These are phyloP conservation scores for Heliconius himera DNA, from an alignment of 1,140 invertebrate genomes.

Conservation along the genomic window DNA sequence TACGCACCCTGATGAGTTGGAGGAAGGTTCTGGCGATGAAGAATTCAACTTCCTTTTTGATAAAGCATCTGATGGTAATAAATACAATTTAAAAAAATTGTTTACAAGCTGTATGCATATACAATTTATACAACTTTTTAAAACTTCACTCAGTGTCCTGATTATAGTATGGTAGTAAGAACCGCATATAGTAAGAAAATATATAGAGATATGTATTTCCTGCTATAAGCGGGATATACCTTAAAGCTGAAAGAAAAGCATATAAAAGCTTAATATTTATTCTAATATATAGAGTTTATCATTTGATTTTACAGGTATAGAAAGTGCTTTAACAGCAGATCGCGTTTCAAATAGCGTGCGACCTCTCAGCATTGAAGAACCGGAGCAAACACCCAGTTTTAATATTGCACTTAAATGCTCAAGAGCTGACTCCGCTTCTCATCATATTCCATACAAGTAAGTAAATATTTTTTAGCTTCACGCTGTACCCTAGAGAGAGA, in stretches of 20 bases:
- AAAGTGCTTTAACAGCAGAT: conserved; percentile 42
- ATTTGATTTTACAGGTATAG: not conserved
- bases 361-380: conserved; percentile 34
- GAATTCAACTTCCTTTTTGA: conserved; percentile 28
- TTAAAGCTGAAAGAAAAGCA: too few species aligned
- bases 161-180: too few species aligned
- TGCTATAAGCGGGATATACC: too few species aligned
- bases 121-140: too few species aligned
- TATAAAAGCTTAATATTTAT: too few species aligned
- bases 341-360: conserved; percentile 40
- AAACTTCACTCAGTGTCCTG: too few species aligned
- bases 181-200: too few species aligned
- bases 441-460: conserved; percentile 59
- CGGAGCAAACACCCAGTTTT: conserved; percentile 30
- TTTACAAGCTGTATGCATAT: too few species aligned
- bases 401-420: conserved; percentile 53
- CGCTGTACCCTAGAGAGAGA: too few species aligned
- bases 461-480: conserved; percentile 26
- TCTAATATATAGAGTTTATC: not conserved
- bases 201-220: too few species aligned
- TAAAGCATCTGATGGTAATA: conserved; percentile 1
- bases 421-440: conserved; percentile 49
- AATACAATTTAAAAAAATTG: not conserved
- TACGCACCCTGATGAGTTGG: conserved; percentile 31
- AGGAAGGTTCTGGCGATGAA: conserved; percentile 51